Percentiles rank a stretch among this genome's conserved stretches.
Conservation (phyloP, 2,113 vertebrate species). For the Toxotes jaculatrix region DNA sequence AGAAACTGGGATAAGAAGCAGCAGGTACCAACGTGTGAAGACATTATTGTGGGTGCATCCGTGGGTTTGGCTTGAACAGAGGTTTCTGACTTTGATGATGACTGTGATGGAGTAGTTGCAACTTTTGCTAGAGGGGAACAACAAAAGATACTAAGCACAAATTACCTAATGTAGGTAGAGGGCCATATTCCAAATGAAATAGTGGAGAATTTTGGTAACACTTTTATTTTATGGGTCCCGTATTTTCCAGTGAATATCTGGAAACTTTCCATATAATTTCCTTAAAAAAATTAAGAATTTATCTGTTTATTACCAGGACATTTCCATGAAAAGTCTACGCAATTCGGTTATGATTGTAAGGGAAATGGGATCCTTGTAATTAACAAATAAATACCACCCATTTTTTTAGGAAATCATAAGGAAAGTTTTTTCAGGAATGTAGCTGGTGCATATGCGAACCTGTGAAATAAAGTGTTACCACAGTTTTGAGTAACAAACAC, state of each 20-base stretch:
- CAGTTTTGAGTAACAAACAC: neutral
- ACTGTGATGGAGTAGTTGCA: neutral
- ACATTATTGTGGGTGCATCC: neutral
- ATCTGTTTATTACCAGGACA: neutral
- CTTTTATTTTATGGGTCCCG: neutral
- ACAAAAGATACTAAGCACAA: neutral
- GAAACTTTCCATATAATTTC: neutral
- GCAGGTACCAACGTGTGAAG: constrained; percentile 18
- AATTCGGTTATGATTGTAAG: too few relatives aligned
- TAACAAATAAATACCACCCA: too few relatives aligned
- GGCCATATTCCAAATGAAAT: neutral
- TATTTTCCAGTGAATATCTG: neutral
- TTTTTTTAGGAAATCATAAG: too few relatives aligned
- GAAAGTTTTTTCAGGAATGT: neutral
- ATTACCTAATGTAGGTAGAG: neutral
- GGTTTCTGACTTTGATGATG: too few relatives aligned
- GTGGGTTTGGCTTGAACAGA: neutral
- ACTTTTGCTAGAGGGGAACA: neutral
- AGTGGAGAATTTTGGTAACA: too few relatives aligned
- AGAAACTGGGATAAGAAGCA: neutral
- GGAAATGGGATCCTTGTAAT: too few relatives aligned
- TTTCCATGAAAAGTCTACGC: neutral
- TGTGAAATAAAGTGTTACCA: neutral
- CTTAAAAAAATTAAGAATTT: neutral
- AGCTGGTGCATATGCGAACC: neutral